Percentiles rank a stretch among this genome's conserved stretches.
Conservation (phyloP, 2,797 vertebrate genomes). For the Hipposideros larvatus region DNA sequence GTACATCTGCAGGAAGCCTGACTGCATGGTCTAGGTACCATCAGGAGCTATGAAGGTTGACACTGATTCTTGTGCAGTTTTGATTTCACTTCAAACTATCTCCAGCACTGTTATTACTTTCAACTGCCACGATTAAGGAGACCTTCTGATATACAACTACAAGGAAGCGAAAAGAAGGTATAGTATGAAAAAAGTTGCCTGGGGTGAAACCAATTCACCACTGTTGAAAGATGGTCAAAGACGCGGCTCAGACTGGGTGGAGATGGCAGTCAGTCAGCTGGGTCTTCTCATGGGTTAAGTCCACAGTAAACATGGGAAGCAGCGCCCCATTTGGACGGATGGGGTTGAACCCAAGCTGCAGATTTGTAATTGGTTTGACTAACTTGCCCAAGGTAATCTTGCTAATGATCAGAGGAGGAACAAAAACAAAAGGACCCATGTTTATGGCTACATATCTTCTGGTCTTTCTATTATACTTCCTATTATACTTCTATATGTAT, state of each 20-base stretch:
- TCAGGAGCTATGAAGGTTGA: background rate
- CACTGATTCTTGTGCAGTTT: background rate
- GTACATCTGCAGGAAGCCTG: background rate
- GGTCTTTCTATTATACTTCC: background rate
- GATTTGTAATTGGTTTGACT: background rate
- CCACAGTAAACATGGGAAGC: background rate
- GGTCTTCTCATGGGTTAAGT: background rate
- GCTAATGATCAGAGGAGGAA: background rate
- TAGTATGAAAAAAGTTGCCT: background rate
- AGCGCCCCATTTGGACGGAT: background rate
- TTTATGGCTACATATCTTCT: background rate
- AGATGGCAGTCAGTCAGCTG: too few relatives aligned
- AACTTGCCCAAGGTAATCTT: background rate
- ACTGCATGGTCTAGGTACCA: background rate
- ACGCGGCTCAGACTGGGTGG: too few relatives aligned
- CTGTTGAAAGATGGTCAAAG: background rate
- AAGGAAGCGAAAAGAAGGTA: background rate
- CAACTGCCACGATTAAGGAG: background rate
- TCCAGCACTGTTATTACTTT: background rate
- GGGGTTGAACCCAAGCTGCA: background rate
- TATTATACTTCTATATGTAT: background rate
- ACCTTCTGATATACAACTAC: background rate
- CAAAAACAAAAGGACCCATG: background rate
- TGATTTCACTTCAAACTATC: constrained; percentile 22
- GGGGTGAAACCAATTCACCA: background rate